A percentile compares a stretch with the other conserved stretches of the same genome.
Evolutionary conservation across 2,113 vertebrate species (phyloP).

Genomic region (Nettapus auritus): DNA sequence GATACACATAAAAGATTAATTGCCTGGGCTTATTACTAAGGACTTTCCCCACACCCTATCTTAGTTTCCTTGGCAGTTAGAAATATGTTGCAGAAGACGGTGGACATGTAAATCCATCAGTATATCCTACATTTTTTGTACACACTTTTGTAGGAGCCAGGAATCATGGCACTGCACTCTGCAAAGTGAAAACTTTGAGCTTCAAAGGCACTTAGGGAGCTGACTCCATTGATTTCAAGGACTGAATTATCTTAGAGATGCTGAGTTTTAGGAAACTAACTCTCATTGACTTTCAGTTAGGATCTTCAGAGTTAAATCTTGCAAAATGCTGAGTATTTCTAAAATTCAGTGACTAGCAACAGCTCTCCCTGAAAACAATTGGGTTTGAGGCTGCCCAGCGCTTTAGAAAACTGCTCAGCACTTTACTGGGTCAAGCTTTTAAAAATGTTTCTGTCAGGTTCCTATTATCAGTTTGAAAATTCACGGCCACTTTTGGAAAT

Average conservation of each 20-base stretch:
- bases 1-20: not conserved
- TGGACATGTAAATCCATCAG: not conserved
- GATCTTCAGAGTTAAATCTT: slow-evolving; percentile 30
- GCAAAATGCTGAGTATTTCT: slow-evolving; percentile 53
- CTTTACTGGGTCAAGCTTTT: slow-evolving; percentile 22
- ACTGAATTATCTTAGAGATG: slow-evolving; percentile 16
- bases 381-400: not conserved
- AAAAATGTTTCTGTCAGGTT: slow-evolving; percentile 22
- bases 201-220: not conserved
- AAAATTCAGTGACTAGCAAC: not conserved
- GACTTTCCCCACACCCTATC: rapidly evolving
- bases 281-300: slow-evolving; percentile 51
- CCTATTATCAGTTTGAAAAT: slow-evolving; percentile 52
- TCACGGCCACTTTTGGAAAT: slow-evolving; percentile 28
- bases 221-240: slow-evolving; percentile 31
- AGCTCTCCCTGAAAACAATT: slow-evolving; percentile 20
- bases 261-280: slow-evolving; percentile 33
- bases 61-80: not conserved
- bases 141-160: not conserved
- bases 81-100: not conserved
- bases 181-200: not conserved
- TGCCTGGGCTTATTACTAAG: not conserved
- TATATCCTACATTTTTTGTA: not conserved
- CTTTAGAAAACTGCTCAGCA: not conserved
- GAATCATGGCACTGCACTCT: not conserved